Conservation (phyloP, 1,140 invertebrate species). For the Scaptomyza pallida region DNA sequence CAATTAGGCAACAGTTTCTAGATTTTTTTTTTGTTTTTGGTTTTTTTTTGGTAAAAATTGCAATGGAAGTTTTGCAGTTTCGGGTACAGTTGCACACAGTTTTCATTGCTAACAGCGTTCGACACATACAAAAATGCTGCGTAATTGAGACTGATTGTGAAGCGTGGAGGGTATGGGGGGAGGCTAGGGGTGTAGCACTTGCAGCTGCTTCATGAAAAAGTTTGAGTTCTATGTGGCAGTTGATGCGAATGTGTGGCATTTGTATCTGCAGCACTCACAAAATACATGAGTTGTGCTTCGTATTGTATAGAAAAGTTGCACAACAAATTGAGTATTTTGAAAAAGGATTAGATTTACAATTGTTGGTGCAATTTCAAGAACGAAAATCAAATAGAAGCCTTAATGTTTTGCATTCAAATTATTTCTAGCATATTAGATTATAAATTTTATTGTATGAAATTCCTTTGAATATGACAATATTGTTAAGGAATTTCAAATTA, state of each 20-base stretch:
- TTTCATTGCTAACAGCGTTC: slow-evolving; percentile 77
- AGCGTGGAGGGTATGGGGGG: not conserved
- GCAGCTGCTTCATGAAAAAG: slow-evolving; percentile 31
- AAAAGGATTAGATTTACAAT: not conserved
- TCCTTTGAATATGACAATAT: no score
- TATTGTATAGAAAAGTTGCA: slow-evolving; percentile 23
- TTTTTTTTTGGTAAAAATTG: slow-evolving; percentile 61
- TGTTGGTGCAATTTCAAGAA: no score
- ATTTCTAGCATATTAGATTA: not conserved
- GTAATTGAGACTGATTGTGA: slow-evolving; percentile 76
- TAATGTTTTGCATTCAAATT: not conserved
- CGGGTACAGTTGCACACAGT: slow-evolving; percentile 67
- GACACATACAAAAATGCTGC: slow-evolving; percentile 72
- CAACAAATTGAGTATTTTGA: slow-evolving; percentile 16
- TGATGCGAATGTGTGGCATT: slow-evolving; percentile 36
- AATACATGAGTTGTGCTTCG: slow-evolving; percentile 14
- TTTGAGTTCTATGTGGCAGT: slow-evolving; percentile 30
- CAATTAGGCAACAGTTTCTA: slow-evolving; percentile 80
- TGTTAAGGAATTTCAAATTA: not conserved
- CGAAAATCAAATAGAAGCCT: not conserved
- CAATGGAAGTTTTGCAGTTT: slow-evolving; percentile 78
- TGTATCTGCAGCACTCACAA: slow-evolving; percentile 23
- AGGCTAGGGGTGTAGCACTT: slow-evolving; percentile 1
- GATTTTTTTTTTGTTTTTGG: slow-evolving; percentile 39
- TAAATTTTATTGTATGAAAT: no score